A percentile compares a stretch with the other conserved stretches of the same genome.
phyloP scores from a whole-genome alignment of 2,888 invertebrate genomes.

The Pycnomerus fuliginosus region DNA sequence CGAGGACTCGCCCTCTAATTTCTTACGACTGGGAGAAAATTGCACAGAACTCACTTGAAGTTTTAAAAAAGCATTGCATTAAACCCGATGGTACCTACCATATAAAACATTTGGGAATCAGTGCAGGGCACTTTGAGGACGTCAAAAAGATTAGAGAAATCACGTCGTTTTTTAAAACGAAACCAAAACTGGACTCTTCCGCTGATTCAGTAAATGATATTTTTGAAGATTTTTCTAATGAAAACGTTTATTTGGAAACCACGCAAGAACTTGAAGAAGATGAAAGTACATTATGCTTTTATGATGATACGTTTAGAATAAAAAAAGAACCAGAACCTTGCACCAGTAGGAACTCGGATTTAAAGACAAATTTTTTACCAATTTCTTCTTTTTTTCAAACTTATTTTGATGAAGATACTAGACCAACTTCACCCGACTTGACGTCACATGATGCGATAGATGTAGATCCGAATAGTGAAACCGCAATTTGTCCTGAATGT shows the following conservation, averaged over 20 bases:
- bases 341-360: too few relatives aligned
- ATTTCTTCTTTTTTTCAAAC: slow-evolving; percentile 39
- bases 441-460: slow-evolving; percentile 5
- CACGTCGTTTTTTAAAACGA: slow-evolving; percentile 36
- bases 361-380: too few relatives aligned
- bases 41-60: slow-evolving; percentile 63
- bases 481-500: slow-evolving; percentile 69
- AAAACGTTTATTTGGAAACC: slow-evolving; percentile 16
- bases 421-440: slow-evolving; percentile 13
- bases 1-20: slow-evolving; percentile 63
- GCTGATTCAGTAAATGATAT: too few relatives aligned
- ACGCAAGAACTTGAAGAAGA: slow-evolving; percentile 26
- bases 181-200: slow-evolving; percentile 5
- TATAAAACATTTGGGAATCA: slow-evolving; percentile 72
- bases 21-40: slow-evolving; percentile 69
- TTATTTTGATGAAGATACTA: slow-evolving; percentile 25
- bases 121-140: slow-evolving; percentile 76
- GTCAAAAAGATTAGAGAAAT: slow-evolving; percentile 54
- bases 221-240: background rate
- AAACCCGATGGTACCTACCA: slow-evolving; percentile 49
- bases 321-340: slow-evolving; percentile 13
- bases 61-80: slow-evolving; percentile 60
- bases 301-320: slow-evolving; percentile 12
- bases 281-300: slow-evolving; percentile 24
- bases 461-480: slow-evolving; percentile 32